Evolutionary conservation across 2,888 invertebrate species (phyloP), one percentile per base, ranked within the genome.

Genomic region (Capitulum mitella): DNA sequence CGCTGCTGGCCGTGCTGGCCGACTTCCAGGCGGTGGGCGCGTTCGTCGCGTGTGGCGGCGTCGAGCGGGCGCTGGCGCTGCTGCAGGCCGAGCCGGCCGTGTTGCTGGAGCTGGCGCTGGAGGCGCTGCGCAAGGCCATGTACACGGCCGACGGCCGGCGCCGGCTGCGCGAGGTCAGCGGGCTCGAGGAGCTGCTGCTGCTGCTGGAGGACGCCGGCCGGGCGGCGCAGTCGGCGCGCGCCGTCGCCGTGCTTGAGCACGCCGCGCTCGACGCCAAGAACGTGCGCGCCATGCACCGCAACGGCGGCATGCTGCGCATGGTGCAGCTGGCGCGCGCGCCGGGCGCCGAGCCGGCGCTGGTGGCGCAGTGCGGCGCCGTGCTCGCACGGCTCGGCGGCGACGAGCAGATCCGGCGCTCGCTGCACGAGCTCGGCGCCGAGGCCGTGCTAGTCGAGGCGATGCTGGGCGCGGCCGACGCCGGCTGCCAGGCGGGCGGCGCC

Each of bases 41-140:
- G 43, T 43, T 75, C 43, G 43, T 43, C 22, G 12, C 14, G 3
- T 8, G 29, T n/a, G 10, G 3, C 29, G 75, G 75, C 29, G 43
- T 75, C 12, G 40, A 40, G 12, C 32, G 46, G 10, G 8, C 19
- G 14, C 43, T 75, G n/a, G n/a, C 46, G 29, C 40, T 75, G n/a
- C 3, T 43, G 14, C n/a, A 22, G 0, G 29, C n/a, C 0, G 43
- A 75, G n/a, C 29, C 8, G 0, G 29, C 43, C 1, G 29, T 75
- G 19, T 29, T 75, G 12, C 26, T 43, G 12, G 8, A 16, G 14
- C 43, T 75, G 10, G 46, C 75, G n/a, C 75, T 75, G n/a, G 46
- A 40, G n/a, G n/a, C 43, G n/a, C 29, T 75, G 46, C 40, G 46
- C n/a, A 75, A 75, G 75, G n/a, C 43, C 8, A 75, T 75, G 75